Conservation (phyloP, 2,113 vertebrate genomes). For the Turdus rufiventris region DNA sequence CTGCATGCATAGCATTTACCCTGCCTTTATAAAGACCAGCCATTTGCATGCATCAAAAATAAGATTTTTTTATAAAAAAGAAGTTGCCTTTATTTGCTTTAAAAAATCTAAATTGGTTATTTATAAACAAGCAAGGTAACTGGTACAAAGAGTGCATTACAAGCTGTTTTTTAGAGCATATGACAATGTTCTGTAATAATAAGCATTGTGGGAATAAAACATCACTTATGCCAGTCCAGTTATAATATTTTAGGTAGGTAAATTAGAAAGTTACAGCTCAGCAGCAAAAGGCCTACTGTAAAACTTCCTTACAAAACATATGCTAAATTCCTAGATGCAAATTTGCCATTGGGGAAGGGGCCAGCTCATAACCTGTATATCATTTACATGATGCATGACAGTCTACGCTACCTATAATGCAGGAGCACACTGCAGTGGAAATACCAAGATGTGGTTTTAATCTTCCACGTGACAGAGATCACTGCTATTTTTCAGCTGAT, state of each 20-base stretch:
- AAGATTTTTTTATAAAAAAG: neutral
- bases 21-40: neutral
- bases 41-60: neutral
- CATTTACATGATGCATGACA: neutral
- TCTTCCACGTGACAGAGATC: neutral
- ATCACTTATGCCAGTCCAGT: neutral
- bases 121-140: neutral
- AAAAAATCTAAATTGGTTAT: neutral
- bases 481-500: neutral
- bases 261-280: neutral
- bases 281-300: neutral
- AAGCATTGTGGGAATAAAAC: neutral
- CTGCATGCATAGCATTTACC: neutral
- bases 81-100: neutral
- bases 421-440: neutral
- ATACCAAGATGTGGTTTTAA: neutral
- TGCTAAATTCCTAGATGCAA: neutral
- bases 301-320: neutral
- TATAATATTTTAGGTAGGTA: neutral
- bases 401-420: neutral
- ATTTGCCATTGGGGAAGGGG: neutral
- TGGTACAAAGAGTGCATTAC: neutral
- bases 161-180: neutral
- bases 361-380: neutral
- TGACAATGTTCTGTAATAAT: neutral